Base-by-base conservation (phyloP, 2,113 vertebrate species). In the Amblyopsis rosae region DNA sequence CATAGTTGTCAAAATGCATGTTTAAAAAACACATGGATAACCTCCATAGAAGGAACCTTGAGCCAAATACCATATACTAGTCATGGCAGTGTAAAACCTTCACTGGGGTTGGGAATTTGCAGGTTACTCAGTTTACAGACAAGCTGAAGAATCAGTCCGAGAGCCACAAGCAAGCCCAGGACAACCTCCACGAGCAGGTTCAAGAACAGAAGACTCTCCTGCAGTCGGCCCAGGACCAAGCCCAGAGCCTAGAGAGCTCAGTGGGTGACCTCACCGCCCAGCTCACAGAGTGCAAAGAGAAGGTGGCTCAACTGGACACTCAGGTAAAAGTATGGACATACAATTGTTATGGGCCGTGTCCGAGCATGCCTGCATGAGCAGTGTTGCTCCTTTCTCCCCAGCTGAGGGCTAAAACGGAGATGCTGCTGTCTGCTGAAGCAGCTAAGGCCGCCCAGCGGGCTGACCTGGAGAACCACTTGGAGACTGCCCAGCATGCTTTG, bases 61-160 rank as follows among this genome's bases (percentile, higher is more conserved):
- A 41, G 35, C 35, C 35, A 7, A 41, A 41, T 41, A 41, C 35
- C 35, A 41, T 6, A 41, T 41, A 41, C 35, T 8, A 15, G 50
- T 13, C 16, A 15, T 53, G 16, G 70, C 1, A 77, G 15, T 61
- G 5, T 41, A 19, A 46, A 26, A 26, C 26, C 26, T 26, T 26
- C 26, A 26, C 26, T 26, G 26, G 26, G 26, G 26, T 26, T 26
- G 53, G 46, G 58, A 0, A 63, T 17, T 50, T 62, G 10, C 82
- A 99, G 98, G 94, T 99, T 59, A 93, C 91, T 26, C 96, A 98
- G 64, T 81, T 99, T 78, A 95, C 93, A 26, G 96, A 99, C 83
- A 99, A 99, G 87, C 83, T 99, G 76, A 99, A 96, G 89, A 99
- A 99, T 87, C 98, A 99, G 19, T 98, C 96, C 0, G 97, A 99